A percentile compares a stretch with the other conserved stretches of the same genome.
Evolutionary conservation across 2,113 vertebrate species (phyloP).

Genomic region (Pampusana beccarii): DNA sequence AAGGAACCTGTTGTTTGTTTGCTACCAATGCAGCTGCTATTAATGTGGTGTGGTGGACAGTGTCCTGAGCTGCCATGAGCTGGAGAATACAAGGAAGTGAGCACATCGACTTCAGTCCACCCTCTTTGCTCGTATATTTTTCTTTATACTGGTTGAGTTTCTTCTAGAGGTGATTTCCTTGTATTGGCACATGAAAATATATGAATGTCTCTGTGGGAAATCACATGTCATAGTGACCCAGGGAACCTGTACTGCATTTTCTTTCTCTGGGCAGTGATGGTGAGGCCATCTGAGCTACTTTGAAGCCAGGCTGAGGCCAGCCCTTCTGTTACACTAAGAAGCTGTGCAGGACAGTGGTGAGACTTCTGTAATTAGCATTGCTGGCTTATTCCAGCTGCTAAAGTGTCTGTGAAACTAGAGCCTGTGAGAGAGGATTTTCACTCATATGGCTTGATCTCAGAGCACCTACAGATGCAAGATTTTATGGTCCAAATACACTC

Average conservation of each 20-base stretch:
- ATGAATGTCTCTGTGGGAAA: not conserved
- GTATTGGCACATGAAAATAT: not conserved
- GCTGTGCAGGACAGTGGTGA: not conserved
- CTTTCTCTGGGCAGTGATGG: not conserved
- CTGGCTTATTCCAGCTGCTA: not conserved
- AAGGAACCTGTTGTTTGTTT: not conserved
- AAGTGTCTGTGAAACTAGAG: not conserved
- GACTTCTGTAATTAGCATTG: not conserved
- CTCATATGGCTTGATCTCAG: fast-evolving
- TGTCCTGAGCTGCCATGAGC: not conserved
- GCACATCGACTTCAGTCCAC: not conserved
- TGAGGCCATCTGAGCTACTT: not conserved
- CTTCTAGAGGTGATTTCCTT: not conserved
- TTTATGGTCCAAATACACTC: not conserved
- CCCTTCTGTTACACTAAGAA: not conserved
- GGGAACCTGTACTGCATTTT: not conserved
- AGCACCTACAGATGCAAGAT: not conserved
- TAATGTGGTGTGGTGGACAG: not conserved
- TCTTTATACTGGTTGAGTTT: not conserved
- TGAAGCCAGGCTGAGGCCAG: not conserved
- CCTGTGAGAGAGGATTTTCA: not conserved
- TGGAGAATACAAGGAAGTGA: not conserved
- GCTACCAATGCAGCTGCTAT: not conserved
- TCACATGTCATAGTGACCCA: not conserved
- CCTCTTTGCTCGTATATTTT: not conserved